phyloP scores from a whole-genome alignment of 2,888 invertebrate species.

The Biston stratarius region DNA sequence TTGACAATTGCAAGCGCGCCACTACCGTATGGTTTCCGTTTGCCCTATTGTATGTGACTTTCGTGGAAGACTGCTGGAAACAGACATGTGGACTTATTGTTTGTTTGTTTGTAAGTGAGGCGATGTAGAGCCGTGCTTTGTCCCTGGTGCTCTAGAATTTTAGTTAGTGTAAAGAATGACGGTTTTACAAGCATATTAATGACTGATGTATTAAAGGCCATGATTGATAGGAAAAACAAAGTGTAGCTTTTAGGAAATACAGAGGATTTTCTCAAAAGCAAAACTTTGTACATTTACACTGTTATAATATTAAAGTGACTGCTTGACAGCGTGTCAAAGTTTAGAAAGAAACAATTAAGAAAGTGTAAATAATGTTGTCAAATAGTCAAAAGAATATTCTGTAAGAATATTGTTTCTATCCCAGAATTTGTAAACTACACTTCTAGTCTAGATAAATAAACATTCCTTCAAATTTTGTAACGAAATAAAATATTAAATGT shows the following conservation, averaged over 20 bases:
- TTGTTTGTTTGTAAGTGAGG: conserved; percentile 27
- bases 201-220: not conserved
- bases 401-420: not conserved
- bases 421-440: not conserved
- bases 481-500: not conserved
- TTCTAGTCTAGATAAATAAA: not conserved
- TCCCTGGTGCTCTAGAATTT: conserved; percentile 20
- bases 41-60: conserved; percentile 53
- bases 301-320: not conserved
- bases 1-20: conserved; percentile 44
- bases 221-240: not conserved
- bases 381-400: not conserved
- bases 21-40: conserved; percentile 72
- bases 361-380: not conserved
- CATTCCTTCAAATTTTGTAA: too few relatives aligned
- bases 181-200: conserved; percentile 14
- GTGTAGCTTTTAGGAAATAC: too few relatives aligned
- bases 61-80: conserved; percentile 61
- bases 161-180: conserved; percentile 6
- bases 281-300: not conserved
- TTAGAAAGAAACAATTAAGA: too few relatives aligned
- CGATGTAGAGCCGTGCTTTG: conserved; percentile 22
- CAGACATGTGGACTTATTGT: conserved; percentile 46
- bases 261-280: too few relatives aligned
- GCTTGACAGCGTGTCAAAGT: not conserved